phyloP scores from a whole-genome alignment of 2,888 invertebrate species.

The Catonia carolina region DNA sequence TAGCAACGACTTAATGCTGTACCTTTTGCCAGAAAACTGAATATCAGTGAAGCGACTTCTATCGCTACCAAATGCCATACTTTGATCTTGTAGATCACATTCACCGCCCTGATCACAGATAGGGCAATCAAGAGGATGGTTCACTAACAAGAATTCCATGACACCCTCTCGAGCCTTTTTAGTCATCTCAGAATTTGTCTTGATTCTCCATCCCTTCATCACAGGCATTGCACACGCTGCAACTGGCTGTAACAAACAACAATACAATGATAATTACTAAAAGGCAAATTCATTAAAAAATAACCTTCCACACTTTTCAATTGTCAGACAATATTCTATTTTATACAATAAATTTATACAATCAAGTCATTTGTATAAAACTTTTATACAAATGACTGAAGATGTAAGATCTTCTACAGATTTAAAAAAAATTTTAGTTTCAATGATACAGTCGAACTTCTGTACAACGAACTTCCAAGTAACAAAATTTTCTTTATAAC shows the following conservation, averaged over 20 bases:
- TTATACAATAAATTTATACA: too few relatives aligned
- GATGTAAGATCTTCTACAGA: too few relatives aligned
- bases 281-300: too few relatives aligned
- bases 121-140: constrained; percentile 98
- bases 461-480: too few relatives aligned
- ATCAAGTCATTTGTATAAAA: too few relatives aligned
- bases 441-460: too few relatives aligned
- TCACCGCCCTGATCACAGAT: constrained; percentile 98
- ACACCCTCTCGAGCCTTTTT: constrained; percentile 76
- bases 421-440: too few relatives aligned
- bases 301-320: too few relatives aligned
- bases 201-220: constrained; percentile 99
- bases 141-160: constrained; percentile 97
- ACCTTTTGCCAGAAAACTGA: constrained; percentile 84
- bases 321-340: too few relatives aligned
- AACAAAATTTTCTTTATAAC: too few relatives aligned
- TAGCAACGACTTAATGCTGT: too few relatives aligned
- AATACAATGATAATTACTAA: neutral
- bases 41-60: constrained; percentile 91
- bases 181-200: constrained; percentile 94
- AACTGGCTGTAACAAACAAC: constrained; percentile 57
- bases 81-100: constrained; percentile 94
- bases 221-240: constrained; percentile 99
- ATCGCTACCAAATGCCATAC: constrained; percentile 97
- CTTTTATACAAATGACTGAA: too few relatives aligned